These are phyloP conservation scores for Salvator merianae DNA, from an alignment of 2,113 vertebrate species.

Conservation along the genomic window DNA sequence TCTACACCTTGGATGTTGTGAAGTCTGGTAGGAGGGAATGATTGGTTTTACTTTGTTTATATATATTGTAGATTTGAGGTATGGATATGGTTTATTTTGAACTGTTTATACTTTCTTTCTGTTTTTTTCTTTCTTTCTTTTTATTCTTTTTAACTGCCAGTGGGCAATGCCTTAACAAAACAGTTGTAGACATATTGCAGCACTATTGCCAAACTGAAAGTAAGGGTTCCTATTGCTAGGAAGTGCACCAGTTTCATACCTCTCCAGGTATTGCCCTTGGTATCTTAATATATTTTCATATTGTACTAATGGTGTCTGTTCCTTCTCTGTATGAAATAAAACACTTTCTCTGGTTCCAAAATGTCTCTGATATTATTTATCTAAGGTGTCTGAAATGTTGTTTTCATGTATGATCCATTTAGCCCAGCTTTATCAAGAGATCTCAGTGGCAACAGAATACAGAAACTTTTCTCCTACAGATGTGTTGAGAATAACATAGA, in stretches of 20 bases:
- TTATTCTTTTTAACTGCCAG: slow-evolving; percentile 4
- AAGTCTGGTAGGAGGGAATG: neutral
- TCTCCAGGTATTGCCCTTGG: slow-evolving; percentile 19
- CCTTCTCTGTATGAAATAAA: slow-evolving; percentile 33
- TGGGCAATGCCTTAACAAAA: slow-evolving; percentile 10
- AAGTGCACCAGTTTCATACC: neutral
- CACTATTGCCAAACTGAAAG: neutral
- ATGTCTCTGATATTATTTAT: neutral
- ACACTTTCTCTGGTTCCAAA: neutral
- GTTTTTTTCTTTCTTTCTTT: neutral
- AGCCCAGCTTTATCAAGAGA: neutral
- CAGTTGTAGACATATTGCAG: neutral
- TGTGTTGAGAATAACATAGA: neutral
- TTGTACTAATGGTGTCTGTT: slow-evolving; percentile 24
- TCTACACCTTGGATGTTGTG: neutral
- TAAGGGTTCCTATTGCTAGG: neutral
- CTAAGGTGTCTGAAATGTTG: neutral
- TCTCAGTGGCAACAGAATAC: neutral
- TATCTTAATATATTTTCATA: slow-evolving; percentile 29
- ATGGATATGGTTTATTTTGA: neutral
- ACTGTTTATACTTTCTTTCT: neutral
- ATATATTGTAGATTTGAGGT: neutral
- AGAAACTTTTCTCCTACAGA: neutral
- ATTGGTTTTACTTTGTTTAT: slow-evolving; percentile 1
- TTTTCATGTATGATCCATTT: neutral